phyloP scores from a whole-genome alignment of 2,888 invertebrate species.

The Drosophila cracens region DNA sequence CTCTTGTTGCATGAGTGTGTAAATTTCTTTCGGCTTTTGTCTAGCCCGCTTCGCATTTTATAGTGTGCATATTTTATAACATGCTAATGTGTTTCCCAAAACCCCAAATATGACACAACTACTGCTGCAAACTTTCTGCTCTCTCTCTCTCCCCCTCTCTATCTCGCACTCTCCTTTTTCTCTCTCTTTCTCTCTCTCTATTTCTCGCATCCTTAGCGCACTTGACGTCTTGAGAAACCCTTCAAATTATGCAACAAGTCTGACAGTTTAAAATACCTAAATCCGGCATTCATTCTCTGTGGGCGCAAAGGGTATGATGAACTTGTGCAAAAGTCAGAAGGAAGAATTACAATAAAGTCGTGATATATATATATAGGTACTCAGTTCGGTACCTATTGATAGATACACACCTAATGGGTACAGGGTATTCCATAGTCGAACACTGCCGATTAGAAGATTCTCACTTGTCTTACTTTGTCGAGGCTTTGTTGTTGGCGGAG shows the following conservation, averaged over 20 bases:
- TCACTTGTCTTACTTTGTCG: neutral
- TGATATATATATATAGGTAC: neutral
- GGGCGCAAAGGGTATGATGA: neutral
- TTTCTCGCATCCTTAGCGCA: neutral
- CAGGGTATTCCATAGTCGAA: neutral
- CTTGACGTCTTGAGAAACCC: conserved; percentile 15
- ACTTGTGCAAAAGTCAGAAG: neutral
- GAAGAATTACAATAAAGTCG: neutral
- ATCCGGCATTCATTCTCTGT: neutral
- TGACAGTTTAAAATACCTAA: conserved; percentile 20
- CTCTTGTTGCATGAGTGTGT: conserved; percentile 61
- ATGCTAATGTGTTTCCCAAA: conserved; percentile 69
- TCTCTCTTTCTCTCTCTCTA: too few species aligned
- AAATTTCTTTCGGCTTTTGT: conserved; percentile 77
- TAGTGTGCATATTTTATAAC: conserved; percentile 80
- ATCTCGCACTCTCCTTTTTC: neutral
- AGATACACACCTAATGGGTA: neutral
- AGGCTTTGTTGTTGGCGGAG: neutral
- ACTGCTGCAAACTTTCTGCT: conserved; percentile 14
- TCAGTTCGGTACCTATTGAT: neutral
- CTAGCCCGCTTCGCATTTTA: conserved; percentile 68
- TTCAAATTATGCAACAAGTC: conserved; percentile 76
- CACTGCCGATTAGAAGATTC: neutral
- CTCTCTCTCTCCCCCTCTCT: neutral
- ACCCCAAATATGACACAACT: conserved; percentile 34